Evolutionary conservation across 1,140 invertebrate genomes (phyloP), one percentile per base, ranked within the genome.

Genomic region (Cydia fagiglandana): DNA sequence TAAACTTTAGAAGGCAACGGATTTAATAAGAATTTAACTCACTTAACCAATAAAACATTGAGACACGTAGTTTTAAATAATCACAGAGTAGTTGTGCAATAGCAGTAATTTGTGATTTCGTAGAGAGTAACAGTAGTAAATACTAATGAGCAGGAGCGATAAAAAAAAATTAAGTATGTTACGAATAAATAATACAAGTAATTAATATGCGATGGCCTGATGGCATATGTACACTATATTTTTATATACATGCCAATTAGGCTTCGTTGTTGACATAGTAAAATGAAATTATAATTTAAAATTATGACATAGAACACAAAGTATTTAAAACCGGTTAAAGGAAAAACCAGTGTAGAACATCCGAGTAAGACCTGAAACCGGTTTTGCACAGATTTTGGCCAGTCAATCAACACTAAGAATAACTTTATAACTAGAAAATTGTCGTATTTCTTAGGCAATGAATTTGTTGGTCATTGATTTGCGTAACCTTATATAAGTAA

Each of bases 1-100:
- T 24, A 24, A 24, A 24, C 24, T 24, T 61, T 12, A 61, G 17
- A 24, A 20, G 56, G 20, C 56, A 61, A 61, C 56, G 2, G 9
- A 50, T 50, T 50, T n/a, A 15, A n/a, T n/a, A 50, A 4, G 2
- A 61, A 61, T 61, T 61, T 24, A 61, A 10, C 20, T 61, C 56
- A 10, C 56, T 61, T 20, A 61, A 20, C 20, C 56, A 61, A 61
- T 24, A 61, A 24, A 12, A 61, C 17, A 24, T n/a, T 53, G 20
- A 24, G 56, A 61, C 56, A 61, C 56, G 56, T 61, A 61, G 56
- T 61, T 24, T 61, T 10, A 61, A 61, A 24, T 24, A 20, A 61
- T 61, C 20, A 61, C 17, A 61, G 56, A 61, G 12, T 53, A 53
- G 56, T 12, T 24, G 56, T 61, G 56, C 56, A 61, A 24, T 24